phyloP scores from a whole-genome alignment of 2,888 invertebrate species.

The Eudemis profundana region DNA sequence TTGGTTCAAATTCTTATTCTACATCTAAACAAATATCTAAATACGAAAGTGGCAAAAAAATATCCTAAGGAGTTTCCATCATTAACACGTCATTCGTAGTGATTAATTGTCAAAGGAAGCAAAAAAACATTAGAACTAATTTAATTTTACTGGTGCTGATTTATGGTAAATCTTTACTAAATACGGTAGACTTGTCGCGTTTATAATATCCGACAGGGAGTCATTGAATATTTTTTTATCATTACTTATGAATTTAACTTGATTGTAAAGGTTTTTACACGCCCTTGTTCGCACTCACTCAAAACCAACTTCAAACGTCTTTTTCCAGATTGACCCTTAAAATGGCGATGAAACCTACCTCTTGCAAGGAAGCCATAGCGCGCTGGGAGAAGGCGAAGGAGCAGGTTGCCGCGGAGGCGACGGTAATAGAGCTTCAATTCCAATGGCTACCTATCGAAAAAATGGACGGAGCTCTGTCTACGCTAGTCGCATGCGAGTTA shows the following conservation, averaged over 20 bases:
- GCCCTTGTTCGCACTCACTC: too few relatives aligned
- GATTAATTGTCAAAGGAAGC: conserved; percentile 16
- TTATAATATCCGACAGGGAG: too few relatives aligned
- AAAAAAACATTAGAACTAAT: neutral
- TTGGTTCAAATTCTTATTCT: conserved; percentile 17
- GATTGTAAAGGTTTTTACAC: too few relatives aligned
- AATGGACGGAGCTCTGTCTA: conserved; percentile 95
- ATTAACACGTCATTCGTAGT: conserved; percentile 7
- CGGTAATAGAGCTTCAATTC: conserved; percentile 92
- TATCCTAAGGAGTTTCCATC: conserved; percentile 18
- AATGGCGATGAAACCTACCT: conserved; percentile 85
- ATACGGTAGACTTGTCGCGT: too few relatives aligned
- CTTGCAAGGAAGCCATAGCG: conserved; percentile 93
- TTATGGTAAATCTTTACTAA: conserved; percentile 3
- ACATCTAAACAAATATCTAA: conserved; percentile 18
- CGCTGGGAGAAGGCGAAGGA: conserved; percentile 92
- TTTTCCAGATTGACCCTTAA: conserved; percentile 16
- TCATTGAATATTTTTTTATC: too few relatives aligned
- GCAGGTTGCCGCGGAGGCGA: conserved; percentile 87
- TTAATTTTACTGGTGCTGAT: neutral
- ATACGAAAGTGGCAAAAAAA: conserved; percentile 20
- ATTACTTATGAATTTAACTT: too few relatives aligned
- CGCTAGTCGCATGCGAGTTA: conserved; percentile 91
- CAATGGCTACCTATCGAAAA: conserved; percentile 97
- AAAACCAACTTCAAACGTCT: too few relatives aligned